phyloP scores from a whole-genome alignment of 2,113 vertebrate genomes.

The Lepisosteus oculatus region DNA sequence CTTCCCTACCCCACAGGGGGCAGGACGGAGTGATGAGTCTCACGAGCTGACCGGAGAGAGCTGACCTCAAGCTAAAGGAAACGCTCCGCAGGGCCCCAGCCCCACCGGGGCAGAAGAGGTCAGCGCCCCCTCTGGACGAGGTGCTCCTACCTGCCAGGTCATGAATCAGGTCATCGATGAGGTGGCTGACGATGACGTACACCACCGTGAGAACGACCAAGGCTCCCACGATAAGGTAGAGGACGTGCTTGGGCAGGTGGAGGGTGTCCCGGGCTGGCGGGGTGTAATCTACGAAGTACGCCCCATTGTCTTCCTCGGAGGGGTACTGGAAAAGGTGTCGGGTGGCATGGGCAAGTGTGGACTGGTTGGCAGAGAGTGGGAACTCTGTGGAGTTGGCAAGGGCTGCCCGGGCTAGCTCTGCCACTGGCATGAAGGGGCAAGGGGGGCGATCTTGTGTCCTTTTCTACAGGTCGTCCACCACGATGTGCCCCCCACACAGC shows the following conservation, averaged over 20 bases:
- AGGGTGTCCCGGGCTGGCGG: conserved; percentile 79
- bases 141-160: conserved; percentile 74
- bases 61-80: too few relatives aligned
- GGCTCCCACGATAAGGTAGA: conserved; percentile 79
- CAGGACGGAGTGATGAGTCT: too few relatives aligned
- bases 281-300: conserved; percentile 62
- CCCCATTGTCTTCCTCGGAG: conserved; percentile 31
- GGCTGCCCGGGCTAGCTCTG: too few relatives aligned
- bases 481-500: too few relatives aligned
- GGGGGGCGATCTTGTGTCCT: neutral
- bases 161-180: conserved; percentile 87
- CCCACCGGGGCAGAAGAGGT: too few relatives aligned
- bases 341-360: conserved; percentile 18
- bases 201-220: conserved; percentile 72
- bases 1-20: too few relatives aligned
- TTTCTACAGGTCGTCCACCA: too few relatives aligned
- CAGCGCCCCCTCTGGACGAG: too few relatives aligned
- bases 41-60: too few relatives aligned
- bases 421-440: neutral
- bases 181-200: conserved; percentile 88
- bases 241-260: conserved; percentile 68
- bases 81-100: too few relatives aligned
- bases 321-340: conserved; percentile 56
- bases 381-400: conserved; percentile 21
- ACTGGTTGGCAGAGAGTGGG: conserved; percentile 34